phyloP scores from a whole-genome alignment of 1,140 invertebrate species.

The Halyomorpha halys region DNA sequence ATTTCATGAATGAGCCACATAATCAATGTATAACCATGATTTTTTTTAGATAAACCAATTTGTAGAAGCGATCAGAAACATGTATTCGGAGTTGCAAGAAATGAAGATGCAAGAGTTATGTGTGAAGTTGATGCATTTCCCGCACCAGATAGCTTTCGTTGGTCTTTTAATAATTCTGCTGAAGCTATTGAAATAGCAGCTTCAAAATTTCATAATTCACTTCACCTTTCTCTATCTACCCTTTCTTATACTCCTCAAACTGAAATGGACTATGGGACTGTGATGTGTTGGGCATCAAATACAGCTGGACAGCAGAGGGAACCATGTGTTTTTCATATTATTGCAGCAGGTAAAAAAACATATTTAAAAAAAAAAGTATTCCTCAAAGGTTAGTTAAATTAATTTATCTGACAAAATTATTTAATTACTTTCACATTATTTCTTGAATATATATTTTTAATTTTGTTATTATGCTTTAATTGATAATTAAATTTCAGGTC shows the following conservation, averaged over 20 bases:
- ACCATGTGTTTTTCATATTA: conserved; percentile 62
- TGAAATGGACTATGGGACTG: conserved; percentile 62
- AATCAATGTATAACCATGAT: neutral
- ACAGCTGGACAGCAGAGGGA: conserved; percentile 52
- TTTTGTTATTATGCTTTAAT: too few species aligned
- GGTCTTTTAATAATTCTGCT: conserved; percentile 82
- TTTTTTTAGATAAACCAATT: conserved; percentile 68
- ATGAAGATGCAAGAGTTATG: conserved; percentile 65
- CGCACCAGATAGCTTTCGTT: conserved; percentile 68
- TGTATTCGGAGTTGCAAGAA: conserved; percentile 72
- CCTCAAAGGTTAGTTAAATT: too few species aligned
- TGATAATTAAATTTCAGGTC: conserved; percentile 36
- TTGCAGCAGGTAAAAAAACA: conserved; percentile 47
- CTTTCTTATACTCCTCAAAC: conserved; percentile 68
- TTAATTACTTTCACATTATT: neutral
- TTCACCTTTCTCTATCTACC: conserved; percentile 45
- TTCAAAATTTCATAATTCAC: conserved; percentile 45
- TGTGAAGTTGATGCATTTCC: conserved; percentile 83
- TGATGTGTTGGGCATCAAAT: conserved; percentile 57
- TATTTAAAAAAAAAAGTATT: neutral
- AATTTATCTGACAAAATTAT: neutral
- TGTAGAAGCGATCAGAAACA: conserved; percentile 66
- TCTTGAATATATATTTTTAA: neutral
- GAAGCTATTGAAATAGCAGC: conserved; percentile 64
- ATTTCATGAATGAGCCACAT: neutral